Evolutionary conservation across 2,797 vertebrate genomes (phyloP).

Genomic region (Hapalemur alaotrensis): DNA sequence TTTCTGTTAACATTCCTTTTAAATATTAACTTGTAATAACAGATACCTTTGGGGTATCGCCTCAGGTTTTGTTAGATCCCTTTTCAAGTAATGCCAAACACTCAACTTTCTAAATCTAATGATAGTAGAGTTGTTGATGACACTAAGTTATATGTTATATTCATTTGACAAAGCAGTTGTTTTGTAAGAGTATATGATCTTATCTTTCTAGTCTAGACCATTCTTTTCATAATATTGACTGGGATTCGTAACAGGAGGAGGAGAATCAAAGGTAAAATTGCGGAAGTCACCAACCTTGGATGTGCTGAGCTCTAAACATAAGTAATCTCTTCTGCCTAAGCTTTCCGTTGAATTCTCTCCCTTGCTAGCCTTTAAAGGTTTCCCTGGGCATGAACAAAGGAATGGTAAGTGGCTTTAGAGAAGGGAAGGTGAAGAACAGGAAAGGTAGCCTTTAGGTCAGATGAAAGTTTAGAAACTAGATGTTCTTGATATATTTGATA

Average conservation of each 20-base stretch:
- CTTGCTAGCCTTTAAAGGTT: neutral
- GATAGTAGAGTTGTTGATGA: neutral
- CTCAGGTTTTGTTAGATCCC: neutral
- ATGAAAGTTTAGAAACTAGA: constrained; percentile 3
- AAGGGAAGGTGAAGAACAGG: neutral
- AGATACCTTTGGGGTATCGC: neutral
- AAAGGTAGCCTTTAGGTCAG: neutral
- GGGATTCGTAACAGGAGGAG: neutral
- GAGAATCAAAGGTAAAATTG: neutral
- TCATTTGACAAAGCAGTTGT: constrained; percentile 29
- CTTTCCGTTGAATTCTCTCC: neutral
- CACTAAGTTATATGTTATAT: neutral
- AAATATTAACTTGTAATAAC: constrained; percentile 19
- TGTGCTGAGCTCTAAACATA: neutral
- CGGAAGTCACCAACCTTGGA: neutral
- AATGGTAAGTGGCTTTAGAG: neutral
- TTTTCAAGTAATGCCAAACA: constrained; percentile 17
- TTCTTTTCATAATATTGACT: neutral
- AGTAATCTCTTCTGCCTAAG: neutral
- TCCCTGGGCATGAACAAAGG: neutral
- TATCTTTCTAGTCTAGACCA: neutral
- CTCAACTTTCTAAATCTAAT: constrained; percentile 29
- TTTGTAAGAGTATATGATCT: neutral
- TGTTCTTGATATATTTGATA: neutral
- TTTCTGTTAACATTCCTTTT: neutral